Base-by-base conservation (phyloP, 1,140 invertebrate species). In the Sweltsa coloradensis region DNA sequence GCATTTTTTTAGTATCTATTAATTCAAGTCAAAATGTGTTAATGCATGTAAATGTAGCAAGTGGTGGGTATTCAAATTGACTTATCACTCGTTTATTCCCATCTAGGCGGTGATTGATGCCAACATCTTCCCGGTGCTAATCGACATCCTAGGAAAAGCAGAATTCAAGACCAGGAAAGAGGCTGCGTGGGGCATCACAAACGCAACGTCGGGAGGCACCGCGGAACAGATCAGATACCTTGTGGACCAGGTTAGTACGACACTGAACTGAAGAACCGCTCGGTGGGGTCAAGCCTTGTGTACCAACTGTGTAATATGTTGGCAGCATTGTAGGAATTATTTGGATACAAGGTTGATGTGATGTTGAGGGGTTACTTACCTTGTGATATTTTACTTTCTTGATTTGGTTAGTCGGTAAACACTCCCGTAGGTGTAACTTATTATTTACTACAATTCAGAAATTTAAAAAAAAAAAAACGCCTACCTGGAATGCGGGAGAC, bases 151-250 rank as follows among this genome's bases (percentile, higher is more conserved):
- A 58, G 77, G 78, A 41, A 87, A 86, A 66, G 90, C 89, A 1
- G 93, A 97, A 55, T 97, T 95, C 60, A 97, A 97, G 69, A 97
- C 92, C 9, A 75, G 91, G 52, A 97, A 97, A 72, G 94, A 98
- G 70, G 93, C 90, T 1, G 92, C 92, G 0, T 97, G 95, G 95
- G 92, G 93, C 5, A 93, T 98, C 42, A 96, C 94, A 1, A 98
- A 98, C 68, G 90, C 93, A 0, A 96, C 93, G 1, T 95, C 89
- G 48, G 93, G 93, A 22, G 95, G 94, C 16, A 89, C 86, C 2
- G 79, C 88, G 1, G 89, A 90, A 57, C 94, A 97, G 72, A 94
- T 97, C 56, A 75, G 80, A 71, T 88, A 80, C 54, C 57, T 69
- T 18, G 66, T 68, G 25, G 53, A 63, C 25, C 60, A 65, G 53